phyloP scores from a whole-genome alignment of 2,797 vertebrate genomes.

The Muscicapa comitata region DNA sequence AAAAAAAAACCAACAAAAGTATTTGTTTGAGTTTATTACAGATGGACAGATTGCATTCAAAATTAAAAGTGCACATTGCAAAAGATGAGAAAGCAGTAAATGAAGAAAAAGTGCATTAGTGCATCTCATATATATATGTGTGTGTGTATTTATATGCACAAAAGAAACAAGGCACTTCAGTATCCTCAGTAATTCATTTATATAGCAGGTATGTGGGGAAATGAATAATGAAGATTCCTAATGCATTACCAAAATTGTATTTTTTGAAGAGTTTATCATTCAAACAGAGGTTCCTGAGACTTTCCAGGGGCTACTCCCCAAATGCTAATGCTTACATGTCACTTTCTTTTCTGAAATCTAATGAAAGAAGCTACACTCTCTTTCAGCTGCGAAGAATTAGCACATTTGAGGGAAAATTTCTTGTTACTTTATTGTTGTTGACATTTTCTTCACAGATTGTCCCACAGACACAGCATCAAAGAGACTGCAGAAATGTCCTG shows the following conservation, averaged over 20 bases:
- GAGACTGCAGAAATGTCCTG: not conserved
- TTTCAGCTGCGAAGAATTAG: not conserved
- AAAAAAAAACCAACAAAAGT: not conserved
- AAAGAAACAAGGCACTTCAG: not conserved
- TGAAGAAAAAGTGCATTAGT: not conserved
- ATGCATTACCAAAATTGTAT: not conserved
- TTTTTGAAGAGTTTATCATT: not conserved
- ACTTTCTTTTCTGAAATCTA: not conserved
- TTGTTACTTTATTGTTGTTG: not conserved
- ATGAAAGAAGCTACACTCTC: not conserved
- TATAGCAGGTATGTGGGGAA: not conserved
- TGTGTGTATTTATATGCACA: not conserved
- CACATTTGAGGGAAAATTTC: not conserved
- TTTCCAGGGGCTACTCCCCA: not conserved
- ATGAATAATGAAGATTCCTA: not conserved
- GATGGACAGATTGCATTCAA: not conserved
- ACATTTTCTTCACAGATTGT: not conserved
- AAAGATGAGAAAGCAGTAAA: not conserved
- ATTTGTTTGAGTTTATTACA: not conserved
- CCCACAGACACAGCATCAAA: not conserved
- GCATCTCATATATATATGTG: too few relatives aligned
- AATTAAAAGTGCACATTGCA: not conserved
- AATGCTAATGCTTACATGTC: not conserved
- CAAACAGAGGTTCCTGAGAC: not conserved
- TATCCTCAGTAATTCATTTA: not conserved